Evolutionary conservation across 2,888 invertebrate species (phyloP), one percentile per base, ranked within the genome.

Genomic region (Melanotus villosus): DNA sequence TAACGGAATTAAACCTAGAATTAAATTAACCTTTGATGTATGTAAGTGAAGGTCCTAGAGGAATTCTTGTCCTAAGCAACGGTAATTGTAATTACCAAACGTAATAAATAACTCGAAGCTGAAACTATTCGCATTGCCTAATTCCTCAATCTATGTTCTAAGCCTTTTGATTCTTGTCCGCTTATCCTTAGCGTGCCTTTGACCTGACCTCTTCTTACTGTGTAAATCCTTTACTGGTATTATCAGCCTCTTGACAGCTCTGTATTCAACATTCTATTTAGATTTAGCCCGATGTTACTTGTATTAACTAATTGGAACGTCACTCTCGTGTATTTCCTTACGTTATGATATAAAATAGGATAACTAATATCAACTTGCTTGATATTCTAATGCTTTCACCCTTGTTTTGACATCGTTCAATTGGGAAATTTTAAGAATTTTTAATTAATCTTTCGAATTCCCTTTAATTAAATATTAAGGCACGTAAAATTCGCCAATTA

Each of bases 81-180:
- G n/a, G n/a, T n/a, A n/a, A n/a, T n/a, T n/a, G n/a, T n/a, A n/a
- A n/a, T n/a, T n/a, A n/a, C n/a, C n/a, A n/a, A n/a, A n/a, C n/a
- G n/a, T n/a, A n/a, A n/a, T 43, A 19, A 9, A n/a, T 19, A 4
- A 1, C 10, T 1, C 43, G n/a, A 47, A 47, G 23, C 47, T 47
- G 12, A 10, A 12, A 47, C 12, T 23, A 47, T 12, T 47, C 47
- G 1, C 23, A 23, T 12, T 23, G 23, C n/a, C 26, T 23, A 47
- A 47, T 47, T 47, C 47, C 47, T 23, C 52, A 32, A 52, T 18
- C 52, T 32, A 32, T 12, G 32, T 34, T 52, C 50, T 7, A 26
- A 50, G 50, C 16, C 50, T 50, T 14, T 16, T 52, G 32, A 32
- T 52, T 52, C 52, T 32, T 32, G 52, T 52, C 52, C 52, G 52